Evolutionary conservation across 92 coral and sea anemone genomes (phyloP).

Genomic region (Chrysogorgia sp.): DNA sequence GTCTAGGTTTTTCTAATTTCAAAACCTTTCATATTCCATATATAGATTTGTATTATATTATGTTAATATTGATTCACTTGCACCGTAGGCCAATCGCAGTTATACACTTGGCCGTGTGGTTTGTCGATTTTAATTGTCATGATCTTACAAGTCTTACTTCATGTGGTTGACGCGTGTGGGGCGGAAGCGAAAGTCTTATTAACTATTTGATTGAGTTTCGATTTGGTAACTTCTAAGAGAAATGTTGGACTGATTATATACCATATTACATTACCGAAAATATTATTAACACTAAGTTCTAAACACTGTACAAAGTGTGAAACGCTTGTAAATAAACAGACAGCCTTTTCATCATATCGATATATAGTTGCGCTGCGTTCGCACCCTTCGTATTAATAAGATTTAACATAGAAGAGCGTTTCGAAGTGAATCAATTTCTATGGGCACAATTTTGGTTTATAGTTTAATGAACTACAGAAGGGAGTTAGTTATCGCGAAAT

Average conservation of each 20-base stretch:
- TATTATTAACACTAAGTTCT: too few species aligned
- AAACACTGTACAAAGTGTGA: too few species aligned
- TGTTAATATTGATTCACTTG: conserved; percentile 36
- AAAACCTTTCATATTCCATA: conserved; percentile 6
- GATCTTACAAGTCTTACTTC: neutral
- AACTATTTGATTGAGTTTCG: conserved; percentile 30
- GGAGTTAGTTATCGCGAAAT: conserved; percentile 32
- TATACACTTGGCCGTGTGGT: conserved; percentile 33
- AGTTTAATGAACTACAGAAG: conserved; percentile 20
- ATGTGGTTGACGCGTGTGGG: neutral
- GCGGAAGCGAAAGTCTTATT: conserved; percentile 24
- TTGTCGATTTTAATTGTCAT: conserved; percentile 27
- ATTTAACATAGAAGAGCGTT: neutral
- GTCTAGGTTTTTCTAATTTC: neutral
- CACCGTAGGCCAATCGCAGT: conserved; percentile 25
- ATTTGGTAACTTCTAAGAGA: neutral
- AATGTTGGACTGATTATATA: too few species aligned
- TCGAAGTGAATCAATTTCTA: neutral
- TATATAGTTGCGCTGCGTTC: too few species aligned
- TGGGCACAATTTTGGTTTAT: neutral
- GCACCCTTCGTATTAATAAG: too few species aligned
- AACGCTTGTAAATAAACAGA: too few species aligned
- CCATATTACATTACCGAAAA: too few species aligned
- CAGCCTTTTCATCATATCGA: too few species aligned
- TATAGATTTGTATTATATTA: conserved; percentile 17